Evolutionary conservation across 2,797 vertebrate species (phyloP), one percentile per base, ranked within the genome.

Genomic region (Acipenser transmontanus): DNA sequence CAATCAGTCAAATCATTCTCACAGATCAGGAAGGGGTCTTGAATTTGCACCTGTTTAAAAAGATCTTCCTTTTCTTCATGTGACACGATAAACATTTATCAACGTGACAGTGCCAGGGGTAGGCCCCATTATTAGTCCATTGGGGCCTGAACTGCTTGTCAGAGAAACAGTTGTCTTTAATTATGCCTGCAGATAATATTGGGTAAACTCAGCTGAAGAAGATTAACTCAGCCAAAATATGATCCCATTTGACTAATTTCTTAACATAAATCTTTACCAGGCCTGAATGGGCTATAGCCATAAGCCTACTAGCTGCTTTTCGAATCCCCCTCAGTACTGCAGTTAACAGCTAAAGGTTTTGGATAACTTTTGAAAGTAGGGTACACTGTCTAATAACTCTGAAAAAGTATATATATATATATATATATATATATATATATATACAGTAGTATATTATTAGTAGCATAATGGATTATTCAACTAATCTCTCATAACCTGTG

Each of bases 191-290:
- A 89, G 89, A 91, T 91, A 91, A 88, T 87, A 82, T 76, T 81
- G 80, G 86, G 81, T 81, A 88, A 89, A 87, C 83, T 82, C 84
- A 87, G 89, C 87, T 85, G 81, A 79, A 75, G 82, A 86, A 88
- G 86, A 91, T 89, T 89, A 89, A 91, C 89, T 91, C 84, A 85
- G 83, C 80, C 87, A 87, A 86, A 89, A 88, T 93, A 92, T 92
- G 90, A 93, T 93, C 90, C 89, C 85, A 92, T 93, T 92, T 93
- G 88, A 92, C 91, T 93, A 91, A 93, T 94, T 93, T 92, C 88
- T 82, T 82, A 34, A 81, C 84, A 91, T 92, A 93, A 93, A 92
- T 93, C 92, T 93, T 93, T 88, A 87, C 80, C 84, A 61, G 47
- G 60, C 8, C 75, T 82, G 82, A 82, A 77, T 81, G 85, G 69